Evolutionary conservation across 2,113 vertebrate species (phyloP), one percentile per base, ranked within the genome.

Genomic region (Brachirus orientalis): DNA sequence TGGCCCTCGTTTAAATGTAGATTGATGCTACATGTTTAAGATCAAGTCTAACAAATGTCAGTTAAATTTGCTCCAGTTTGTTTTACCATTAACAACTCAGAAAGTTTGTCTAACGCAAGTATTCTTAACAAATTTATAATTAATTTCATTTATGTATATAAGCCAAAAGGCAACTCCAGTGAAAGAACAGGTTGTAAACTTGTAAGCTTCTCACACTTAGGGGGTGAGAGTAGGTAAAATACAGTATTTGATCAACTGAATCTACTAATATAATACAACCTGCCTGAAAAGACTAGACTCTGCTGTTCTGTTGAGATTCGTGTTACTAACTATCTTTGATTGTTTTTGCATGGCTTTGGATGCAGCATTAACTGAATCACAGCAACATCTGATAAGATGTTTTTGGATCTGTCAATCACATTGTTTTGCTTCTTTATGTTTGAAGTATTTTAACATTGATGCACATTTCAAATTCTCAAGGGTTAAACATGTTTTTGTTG

Each of bases 361-460:
- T 1, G 10, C 3, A 45, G 8, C 28, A 41, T 46, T 16, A 41
- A 12, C 7, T 16, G 1, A 52, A 8, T 52, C 7, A 4, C n/a
- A n/a, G n/a, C n/a, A n/a, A n/a, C n/a, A n/a, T n/a, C n/a, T n/a
- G n/a, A n/a, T 66, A 11, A 16, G 14, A 33, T 12, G 20, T 57
- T 38, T 74, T 68, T 46, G 56, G 72, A 75, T 83, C 89, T 92
- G 93, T 92, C 91, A 92, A 90, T 14, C 62, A 6, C 36, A 65
- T 7, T 17, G 10, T 14, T 43, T 65, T 55, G 10, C 45, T 63
- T 18, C 36, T 62, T 44, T 57, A 10, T 63, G 44, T 61, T 51
- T 0, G 33, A 37, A 12, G 17, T 41, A 40, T 36, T 52, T 28
- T 45, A n/a, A 38, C 7, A 38, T 43, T 53, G 13, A 16, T 38